Base-by-base conservation (phyloP, 2,113 vertebrate genomes). In the Saguinus imperator region DNA sequence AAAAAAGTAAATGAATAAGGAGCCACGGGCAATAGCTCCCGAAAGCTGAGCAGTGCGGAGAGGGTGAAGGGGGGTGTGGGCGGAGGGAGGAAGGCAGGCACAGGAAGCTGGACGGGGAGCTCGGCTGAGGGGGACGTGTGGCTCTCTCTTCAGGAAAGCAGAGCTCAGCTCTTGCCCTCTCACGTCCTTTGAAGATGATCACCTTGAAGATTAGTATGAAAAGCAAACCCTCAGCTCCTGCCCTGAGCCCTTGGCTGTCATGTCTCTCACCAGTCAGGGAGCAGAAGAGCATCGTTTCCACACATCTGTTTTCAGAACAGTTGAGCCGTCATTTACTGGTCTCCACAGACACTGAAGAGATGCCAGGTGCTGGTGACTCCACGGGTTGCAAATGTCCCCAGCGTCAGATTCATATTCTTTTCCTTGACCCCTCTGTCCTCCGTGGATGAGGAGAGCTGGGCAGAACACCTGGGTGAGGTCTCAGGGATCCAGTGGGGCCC, bases 121-220 rank as follows among this genome's bases (percentile, higher is more conserved):
- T 35, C 1, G 0, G 6, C 27, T 13, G 21, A 1, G 13, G 17
- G 40, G 48, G 70, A 37, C 17, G 0, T 0, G 4, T 9, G 50
- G n/a, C 4, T 43, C 11, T 27, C 35, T 64, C 10, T 7, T 6
- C 1, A 16, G 58, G 40, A 17, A 48, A n/a, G 1, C 29, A 17
- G 18, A n/a, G 52, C 55, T 5, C 1, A 7, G 32, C 10, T 27
- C 61, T 21, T 45, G 11, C 20, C 43, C 68, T 50, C 70, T 9
- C 35, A 4, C 3, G 32, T 6, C 0, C 37, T n/a, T 23, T 14
- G 23, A 27, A 20, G 73, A 58, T 43, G 66, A 45, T 1, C 25
- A 37, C 29, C 2, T 12, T 1, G 20, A n/a, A 14, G 55, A 43
- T 64, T 14, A 43, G 68, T 68, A 8, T 23, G 3, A 11, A 3